Base-by-base conservation (phyloP, 2,113 vertebrate species). In the Menidia beryllina region DNA sequence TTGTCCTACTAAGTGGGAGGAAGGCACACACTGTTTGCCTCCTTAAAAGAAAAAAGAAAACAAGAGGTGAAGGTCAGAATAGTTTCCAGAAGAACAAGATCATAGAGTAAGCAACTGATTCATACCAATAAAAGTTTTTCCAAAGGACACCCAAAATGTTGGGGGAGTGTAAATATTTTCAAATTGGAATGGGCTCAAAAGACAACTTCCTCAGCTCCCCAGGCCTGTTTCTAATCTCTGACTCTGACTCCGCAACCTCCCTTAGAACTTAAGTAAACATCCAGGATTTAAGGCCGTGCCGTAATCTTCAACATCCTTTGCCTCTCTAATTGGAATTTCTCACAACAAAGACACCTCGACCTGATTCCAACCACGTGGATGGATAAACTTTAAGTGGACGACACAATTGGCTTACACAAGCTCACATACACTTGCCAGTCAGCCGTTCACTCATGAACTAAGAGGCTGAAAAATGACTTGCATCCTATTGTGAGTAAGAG, bases 181-280 rank as follows among this genome's bases (percentile, higher is more conserved):
- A 14, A 20, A 38, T 57, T 69, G 3, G 4, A 55, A 26, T 19
- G 5, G 9, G 24, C 2, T 2, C 26, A n/a, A 55, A 70, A 62
- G 12, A 19, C 52, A 72, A 34, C 66, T 20, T 59, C 53, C 15
- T 62, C 59, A 60, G 49, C 19, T 83, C 48, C 41, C 41, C 45
- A 55, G 24, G 38, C 36, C 52, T 39, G 34, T 4, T 26, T 77
- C 14, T 85, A 88, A 86, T 86, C 86, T 82, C 45, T 74, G 56
- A 64, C 68, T 65, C 68, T 84, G 69, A 75, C 81, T 81, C 57
- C 39, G 56, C 56, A 69, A 30, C 72, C 56, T 83, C 34, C 26
- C 53, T 30, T 55, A 77, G 81, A 78, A 79, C 68, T 90, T 91
- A 90, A 92, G 79, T 92, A 91, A 90, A 91, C 91, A 81, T 82